phyloP scores from a whole-genome alignment of 1,140 invertebrate species.

The Ectropis grisescens region DNA sequence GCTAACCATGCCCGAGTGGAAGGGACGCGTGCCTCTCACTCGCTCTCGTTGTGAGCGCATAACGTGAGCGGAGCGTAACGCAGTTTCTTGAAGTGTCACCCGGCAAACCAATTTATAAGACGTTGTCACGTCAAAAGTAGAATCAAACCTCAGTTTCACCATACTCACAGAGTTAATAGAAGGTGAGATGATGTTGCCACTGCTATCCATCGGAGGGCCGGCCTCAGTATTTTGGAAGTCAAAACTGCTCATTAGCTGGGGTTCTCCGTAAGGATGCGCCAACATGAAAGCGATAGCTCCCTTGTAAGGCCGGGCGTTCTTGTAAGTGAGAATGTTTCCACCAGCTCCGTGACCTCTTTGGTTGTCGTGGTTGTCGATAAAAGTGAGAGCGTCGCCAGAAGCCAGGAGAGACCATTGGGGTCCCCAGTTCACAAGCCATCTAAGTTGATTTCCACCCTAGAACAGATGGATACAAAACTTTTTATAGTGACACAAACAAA shows the following conservation, averaged over 20 bases:
- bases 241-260: constrained; percentile 86
- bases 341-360: constrained; percentile 73
- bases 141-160: no score
- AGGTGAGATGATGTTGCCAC: constrained; percentile 76
- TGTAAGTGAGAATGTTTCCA: constrained; percentile 73
- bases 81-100: no score
- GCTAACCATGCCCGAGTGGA: no score
- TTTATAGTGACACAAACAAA: no score
- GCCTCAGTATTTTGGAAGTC: constrained; percentile 69
- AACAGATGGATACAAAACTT: no score
- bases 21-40: no score
- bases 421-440: constrained; percentile 69
- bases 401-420: constrained; percentile 72
- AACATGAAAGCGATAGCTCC: constrained; percentile 85
- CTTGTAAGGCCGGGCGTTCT: constrained; percentile 73
- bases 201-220: constrained; percentile 74
- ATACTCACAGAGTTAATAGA: constrained; percentile 71
- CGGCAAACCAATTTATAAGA: no score
- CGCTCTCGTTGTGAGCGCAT: no score
- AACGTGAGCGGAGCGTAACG: no score
- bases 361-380: constrained; percentile 77
- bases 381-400: constrained; percentile 70
- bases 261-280: constrained; percentile 83
- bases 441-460: constrained; percentile 23
- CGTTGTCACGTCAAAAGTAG: no score